phyloP scores from a whole-genome alignment of 2,113 vertebrate genomes.

The Argyrosomus japonicus region DNA sequence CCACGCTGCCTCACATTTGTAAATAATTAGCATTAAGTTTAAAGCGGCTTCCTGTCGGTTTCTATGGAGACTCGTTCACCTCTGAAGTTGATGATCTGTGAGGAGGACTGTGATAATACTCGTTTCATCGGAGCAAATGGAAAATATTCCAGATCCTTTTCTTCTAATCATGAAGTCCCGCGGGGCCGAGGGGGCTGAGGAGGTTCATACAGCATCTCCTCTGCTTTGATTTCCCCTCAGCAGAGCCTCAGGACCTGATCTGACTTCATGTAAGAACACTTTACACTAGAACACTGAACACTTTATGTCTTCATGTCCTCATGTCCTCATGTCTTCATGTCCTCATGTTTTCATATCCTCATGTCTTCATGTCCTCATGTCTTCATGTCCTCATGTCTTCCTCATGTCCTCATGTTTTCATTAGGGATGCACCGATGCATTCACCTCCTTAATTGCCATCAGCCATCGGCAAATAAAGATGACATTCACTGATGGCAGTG shows the following conservation, averaged over 20 bases:
- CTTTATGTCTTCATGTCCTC: neutral
- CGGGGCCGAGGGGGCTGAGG: neutral
- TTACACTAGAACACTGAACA: too few species aligned
- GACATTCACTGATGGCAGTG: too few species aligned
- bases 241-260: constrained; percentile 10
- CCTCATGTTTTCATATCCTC: too few species aligned
- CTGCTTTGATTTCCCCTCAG: constrained; percentile 25
- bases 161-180: constrained; percentile 20
- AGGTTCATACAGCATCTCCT: constrained; percentile 20
- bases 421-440: too few species aligned
- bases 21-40: too few species aligned
- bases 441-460: too few species aligned
- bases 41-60: neutral
- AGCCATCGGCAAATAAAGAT: too few species aligned
- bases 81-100: constrained; percentile 37
- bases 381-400: too few species aligned
- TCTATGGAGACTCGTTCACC: constrained; percentile 5
- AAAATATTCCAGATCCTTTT: constrained; percentile 1
- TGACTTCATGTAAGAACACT: constrained; percentile 7
- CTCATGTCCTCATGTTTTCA: too few species aligned
- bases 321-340: too few species aligned
- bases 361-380: too few species aligned
- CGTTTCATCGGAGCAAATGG: constrained; percentile 8
- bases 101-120: constrained; percentile 26
- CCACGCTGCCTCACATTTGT: too few species aligned